Evolutionary conservation across 2,888 invertebrate genomes (phyloP).

Genomic region (Philonicus albiceps): DNA sequence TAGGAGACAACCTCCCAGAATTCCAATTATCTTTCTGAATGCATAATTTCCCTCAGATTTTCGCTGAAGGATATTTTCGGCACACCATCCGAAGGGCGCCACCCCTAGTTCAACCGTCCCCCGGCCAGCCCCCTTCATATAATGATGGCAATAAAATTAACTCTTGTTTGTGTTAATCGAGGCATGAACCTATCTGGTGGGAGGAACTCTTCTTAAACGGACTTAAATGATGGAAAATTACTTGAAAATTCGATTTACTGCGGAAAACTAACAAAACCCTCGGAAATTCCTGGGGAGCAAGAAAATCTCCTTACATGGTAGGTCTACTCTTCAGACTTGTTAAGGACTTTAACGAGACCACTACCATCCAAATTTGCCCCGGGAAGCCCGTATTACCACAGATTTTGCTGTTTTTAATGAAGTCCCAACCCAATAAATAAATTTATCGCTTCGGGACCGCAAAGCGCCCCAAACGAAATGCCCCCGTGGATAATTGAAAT

Average conservation of each 20-base stretch:
- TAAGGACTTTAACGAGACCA: constrained; percentile 29
- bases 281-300: neutral
- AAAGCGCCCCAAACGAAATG: neutral
- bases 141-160: constrained; percentile 41
- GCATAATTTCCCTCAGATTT: constrained; percentile 25
- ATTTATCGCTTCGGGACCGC: neutral
- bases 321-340: constrained; percentile 11
- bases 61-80: constrained; percentile 5
- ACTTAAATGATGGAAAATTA: constrained; percentile 51
- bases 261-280: constrained; percentile 31
- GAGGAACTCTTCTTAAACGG: constrained; percentile 45
- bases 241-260: constrained; percentile 50
- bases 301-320: constrained; percentile 8
- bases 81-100: neutral
- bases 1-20: neutral
- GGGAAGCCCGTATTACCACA: constrained; percentile 13
- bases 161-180: constrained; percentile 39
- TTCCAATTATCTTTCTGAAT: constrained; percentile 30
- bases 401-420: constrained; percentile 39
- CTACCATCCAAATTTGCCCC: neutral
- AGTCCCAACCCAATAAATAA: constrained; percentile 38
- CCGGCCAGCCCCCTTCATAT: neutral
- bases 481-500: constrained; percentile 33
- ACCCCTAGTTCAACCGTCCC: neutral
- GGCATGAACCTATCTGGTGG: constrained; percentile 25